Conservation (phyloP, 1,140 invertebrate genomes). For the Bombus ignitus region DNA sequence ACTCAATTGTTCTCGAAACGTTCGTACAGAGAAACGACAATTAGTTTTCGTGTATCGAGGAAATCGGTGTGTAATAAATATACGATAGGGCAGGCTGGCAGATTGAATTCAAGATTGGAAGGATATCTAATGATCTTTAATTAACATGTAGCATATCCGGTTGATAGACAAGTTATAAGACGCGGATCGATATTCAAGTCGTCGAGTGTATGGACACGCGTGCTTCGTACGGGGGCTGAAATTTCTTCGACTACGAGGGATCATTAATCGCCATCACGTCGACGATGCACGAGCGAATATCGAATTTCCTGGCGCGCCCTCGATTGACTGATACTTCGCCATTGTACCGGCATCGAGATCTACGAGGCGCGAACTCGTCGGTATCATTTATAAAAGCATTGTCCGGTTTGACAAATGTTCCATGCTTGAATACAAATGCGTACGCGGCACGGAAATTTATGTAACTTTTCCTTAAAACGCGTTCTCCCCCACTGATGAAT, state of each 20-base stretch:
- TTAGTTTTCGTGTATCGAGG: not conserved
- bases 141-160: conserved; percentile 24
- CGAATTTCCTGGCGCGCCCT: conserved; percentile 73
- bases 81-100: not conserved
- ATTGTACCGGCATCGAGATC: conserved; percentile 64
- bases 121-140: conserved; percentile 40
- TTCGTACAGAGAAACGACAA: not conserved
- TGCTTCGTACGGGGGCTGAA: conserved; percentile 13
- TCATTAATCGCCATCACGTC: conserved; percentile 63
- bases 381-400: conserved; percentile 66
- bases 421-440: conserved; percentile 31
- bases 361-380: conserved; percentile 62
- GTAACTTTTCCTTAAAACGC: conserved; percentile 26
- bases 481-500: conserved; percentile 11
- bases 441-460: conserved; percentile 31
- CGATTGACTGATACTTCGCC: conserved; percentile 67
- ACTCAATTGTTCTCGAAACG: not conserved
- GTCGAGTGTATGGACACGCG: not conserved
- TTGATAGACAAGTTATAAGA: not conserved
- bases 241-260: conserved; percentile 24
- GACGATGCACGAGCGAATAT: conserved; percentile 64
- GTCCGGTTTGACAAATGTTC: conserved; percentile 63
- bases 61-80: not conserved
- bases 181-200: not conserved
- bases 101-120: conserved; percentile 4